Percentiles rank a stretch among this genome's conserved stretches.
phyloP scores from a whole-genome alignment of 2,113 vertebrate genomes.

The Galeopterus variegatus region DNA sequence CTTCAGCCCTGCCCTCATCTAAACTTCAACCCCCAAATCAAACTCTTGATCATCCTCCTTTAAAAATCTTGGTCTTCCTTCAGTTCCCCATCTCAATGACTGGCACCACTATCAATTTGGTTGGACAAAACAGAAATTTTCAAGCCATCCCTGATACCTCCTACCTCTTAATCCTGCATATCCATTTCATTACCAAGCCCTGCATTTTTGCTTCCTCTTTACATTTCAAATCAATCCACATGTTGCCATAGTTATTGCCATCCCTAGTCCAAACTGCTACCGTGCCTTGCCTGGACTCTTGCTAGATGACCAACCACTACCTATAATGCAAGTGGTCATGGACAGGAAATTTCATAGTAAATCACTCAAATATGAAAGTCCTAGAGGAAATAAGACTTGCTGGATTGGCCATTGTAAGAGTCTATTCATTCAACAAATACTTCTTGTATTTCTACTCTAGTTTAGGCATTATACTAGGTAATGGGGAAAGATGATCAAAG shows the following conservation, averaged over 20 bases:
- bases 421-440: neutral
- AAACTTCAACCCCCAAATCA: neutral
- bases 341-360: neutral
- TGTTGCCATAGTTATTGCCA: neutral
- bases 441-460: neutral
- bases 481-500: neutral
- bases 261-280: neutral
- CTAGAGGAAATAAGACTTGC: neutral
- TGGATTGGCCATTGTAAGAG: neutral
- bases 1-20: neutral
- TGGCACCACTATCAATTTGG: neutral
- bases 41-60: neutral
- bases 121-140: neutral
- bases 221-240: neutral
- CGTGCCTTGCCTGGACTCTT: neutral
- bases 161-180: neutral
- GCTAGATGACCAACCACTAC: neutral
- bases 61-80: neutral
- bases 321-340: neutral
- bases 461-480: neutral
- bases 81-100: neutral
- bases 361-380: neutral
- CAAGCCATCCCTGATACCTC: neutral
- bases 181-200: neutral
- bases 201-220: neutral